A percentile compares a stretch with the other conserved stretches of the same genome.
Conservation (phyloP, 2,113 vertebrate species). For the Oncorhynchus mykiss region DNA sequence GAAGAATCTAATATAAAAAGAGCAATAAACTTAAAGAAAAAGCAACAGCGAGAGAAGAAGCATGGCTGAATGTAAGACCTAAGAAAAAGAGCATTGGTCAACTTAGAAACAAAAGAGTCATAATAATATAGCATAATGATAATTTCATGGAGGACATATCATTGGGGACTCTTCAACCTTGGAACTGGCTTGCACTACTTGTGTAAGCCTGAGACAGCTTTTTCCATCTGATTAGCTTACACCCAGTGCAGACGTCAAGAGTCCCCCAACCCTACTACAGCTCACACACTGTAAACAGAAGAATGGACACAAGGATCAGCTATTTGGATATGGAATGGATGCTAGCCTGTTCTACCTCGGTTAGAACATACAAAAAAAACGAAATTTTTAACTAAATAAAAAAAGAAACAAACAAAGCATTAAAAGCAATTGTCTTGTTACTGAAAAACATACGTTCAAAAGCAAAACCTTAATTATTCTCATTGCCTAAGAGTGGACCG, state of each 20-base stretch:
- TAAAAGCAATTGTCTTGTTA: constrained; percentile 18
- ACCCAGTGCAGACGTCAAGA: background rate
- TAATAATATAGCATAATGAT: constrained; percentile 14
- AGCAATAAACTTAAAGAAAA: constrained; percentile 38
- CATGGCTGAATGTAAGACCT: constrained; percentile 31
- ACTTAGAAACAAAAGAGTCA: constrained; percentile 36
- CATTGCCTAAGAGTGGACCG: constrained; percentile 42
- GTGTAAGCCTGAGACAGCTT: constrained; percentile 20
- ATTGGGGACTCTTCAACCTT: constrained; percentile 13
- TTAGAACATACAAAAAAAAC: constrained; percentile 10
- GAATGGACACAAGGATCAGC: constrained; percentile 11
- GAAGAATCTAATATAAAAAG: constrained; percentile 43
- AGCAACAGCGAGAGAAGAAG: constrained; percentile 41
- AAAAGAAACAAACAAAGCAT: background rate
- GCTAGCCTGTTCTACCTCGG: background rate
- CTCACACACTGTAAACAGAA: constrained; percentile 18
- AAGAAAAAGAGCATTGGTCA: constrained; percentile 44
- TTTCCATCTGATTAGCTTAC: constrained; percentile 17
- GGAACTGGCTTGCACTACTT: constrained; percentile 4
- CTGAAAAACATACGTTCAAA: constrained; percentile 36
- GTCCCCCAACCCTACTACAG: constrained; percentile 18
- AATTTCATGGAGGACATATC: constrained; percentile 18
- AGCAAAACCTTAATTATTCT: constrained; percentile 26
- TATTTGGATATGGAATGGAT: constrained; percentile 46
- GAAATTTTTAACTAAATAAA: too few species aligned